A percentile compares a stretch with the other conserved stretches of the same genome.
phyloP scores from a whole-genome alignment of 2,797 vertebrate species.

The Bradypus variegatus region DNA sequence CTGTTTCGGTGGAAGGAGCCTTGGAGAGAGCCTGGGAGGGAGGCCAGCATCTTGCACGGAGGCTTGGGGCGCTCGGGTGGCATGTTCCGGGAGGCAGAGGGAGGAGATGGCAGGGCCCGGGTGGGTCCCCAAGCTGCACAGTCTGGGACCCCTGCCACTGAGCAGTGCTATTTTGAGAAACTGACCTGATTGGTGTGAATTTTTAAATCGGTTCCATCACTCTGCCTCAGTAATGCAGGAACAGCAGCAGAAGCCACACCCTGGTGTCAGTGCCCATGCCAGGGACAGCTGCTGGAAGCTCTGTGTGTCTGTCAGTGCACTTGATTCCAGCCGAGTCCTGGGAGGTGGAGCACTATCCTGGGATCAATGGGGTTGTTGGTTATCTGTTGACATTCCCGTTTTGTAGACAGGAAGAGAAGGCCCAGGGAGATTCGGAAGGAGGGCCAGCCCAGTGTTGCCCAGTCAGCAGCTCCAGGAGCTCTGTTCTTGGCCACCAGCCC shows the following conservation, averaged over 20 bases:
- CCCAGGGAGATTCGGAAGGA: accelerated
- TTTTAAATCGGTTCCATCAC: background rate
- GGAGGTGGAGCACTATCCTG: too few species aligned
- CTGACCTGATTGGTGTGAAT: accelerated
- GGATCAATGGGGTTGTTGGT: too few species aligned
- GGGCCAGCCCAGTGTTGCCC: accelerated
- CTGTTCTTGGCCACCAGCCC: background rate
- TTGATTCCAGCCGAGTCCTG: background rate
- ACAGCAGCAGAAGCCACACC: too few species aligned
- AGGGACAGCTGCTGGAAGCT: accelerated
- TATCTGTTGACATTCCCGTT: too few species aligned
- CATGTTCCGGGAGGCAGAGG: accelerated
- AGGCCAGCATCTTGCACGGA: accelerated
- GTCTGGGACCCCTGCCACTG: background rate
- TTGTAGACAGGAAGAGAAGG: too few species aligned
- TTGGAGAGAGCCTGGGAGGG: accelerated
- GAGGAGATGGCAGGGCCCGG: accelerated
- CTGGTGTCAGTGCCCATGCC: too few species aligned
- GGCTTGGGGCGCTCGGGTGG: accelerated
- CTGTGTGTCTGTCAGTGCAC: accelerated
- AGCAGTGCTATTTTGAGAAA: accelerated
- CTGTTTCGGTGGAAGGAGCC: background rate
- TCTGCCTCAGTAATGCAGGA: too few species aligned
- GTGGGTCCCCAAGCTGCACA: background rate
- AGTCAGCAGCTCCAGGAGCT: background rate